phyloP scores from a whole-genome alignment of 2,888 invertebrate species.

The Mythimna lalbum region DNA sequence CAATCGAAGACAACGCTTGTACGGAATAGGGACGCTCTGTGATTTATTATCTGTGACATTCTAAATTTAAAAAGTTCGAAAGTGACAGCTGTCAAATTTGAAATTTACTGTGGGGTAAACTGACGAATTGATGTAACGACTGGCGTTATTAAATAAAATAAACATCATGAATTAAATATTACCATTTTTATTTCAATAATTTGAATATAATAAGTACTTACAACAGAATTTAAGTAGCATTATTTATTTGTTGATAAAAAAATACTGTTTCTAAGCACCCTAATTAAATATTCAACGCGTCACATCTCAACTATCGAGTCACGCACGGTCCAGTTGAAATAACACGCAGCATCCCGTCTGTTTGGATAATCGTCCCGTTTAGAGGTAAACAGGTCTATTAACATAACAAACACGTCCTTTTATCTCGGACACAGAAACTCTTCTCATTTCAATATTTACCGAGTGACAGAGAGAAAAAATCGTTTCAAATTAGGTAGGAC shows the following conservation, averaged over 20 bases:
- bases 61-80: slow-evolving; percentile 36
- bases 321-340: slow-evolving; percentile 87
- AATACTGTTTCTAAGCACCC: slow-evolving; percentile 64
- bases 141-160: slow-evolving; percentile 2
- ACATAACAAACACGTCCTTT: slow-evolving; percentile 62
- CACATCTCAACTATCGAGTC: slow-evolving; percentile 66
- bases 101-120: slow-evolving; percentile 34
- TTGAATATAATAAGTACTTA: slow-evolving; percentile 17
- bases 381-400: slow-evolving; percentile 71
- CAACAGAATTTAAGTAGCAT: slow-evolving; percentile 7
- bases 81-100: slow-evolving; percentile 47
- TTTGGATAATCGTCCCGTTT: slow-evolving; percentile 77
- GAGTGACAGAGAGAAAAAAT: slow-evolving; percentile 48
- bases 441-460: slow-evolving; percentile 53
- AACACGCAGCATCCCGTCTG: slow-evolving; percentile 86
- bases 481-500: slow-evolving; percentile 30
- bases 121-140: slow-evolving; percentile 9
- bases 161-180: background rate
- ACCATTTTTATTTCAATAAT: slow-evolving; percentile 13
- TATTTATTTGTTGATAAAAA: slow-evolving; percentile 57
- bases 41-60: slow-evolving; percentile 60
- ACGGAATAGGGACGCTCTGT: slow-evolving; percentile 44
- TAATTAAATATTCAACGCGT: slow-evolving; percentile 80
- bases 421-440: slow-evolving; percentile 49
- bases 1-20: slow-evolving; percentile 64